phyloP scores from a whole-genome alignment of 2,113 vertebrate species.

The Terrapene triunguis region DNA sequence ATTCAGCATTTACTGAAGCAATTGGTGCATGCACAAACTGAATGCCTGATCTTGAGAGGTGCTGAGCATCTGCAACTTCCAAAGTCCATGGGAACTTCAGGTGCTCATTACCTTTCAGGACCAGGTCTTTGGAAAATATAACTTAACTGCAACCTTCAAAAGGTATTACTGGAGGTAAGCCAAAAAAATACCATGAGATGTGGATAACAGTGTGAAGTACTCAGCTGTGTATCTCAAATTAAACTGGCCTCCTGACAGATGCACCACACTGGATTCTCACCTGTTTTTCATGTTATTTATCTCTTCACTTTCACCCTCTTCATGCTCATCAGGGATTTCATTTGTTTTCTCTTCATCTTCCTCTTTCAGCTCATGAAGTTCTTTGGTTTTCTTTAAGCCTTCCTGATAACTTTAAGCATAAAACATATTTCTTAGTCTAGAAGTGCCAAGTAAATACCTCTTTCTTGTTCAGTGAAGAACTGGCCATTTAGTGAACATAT shows the following conservation, averaged over 20 bases:
- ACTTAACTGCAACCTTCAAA: neutral
- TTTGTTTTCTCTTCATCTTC: conserved; percentile 81
- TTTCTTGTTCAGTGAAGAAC: neutral
- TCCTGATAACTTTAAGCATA: conserved; percentile 81
- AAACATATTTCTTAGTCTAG: conserved; percentile 22
- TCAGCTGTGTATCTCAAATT: neutral
- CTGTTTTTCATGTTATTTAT: conserved; percentile 78
- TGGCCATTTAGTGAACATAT: neutral
- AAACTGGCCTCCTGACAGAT: neutral
- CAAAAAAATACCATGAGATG: neutral
- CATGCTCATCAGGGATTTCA: conserved; percentile 73
- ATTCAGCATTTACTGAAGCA: neutral
- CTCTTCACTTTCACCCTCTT: conserved; percentile 78
- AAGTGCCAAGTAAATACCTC: neutral
- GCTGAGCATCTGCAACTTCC: neutral
- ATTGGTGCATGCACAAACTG: neutral
- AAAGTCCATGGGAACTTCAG: neutral
- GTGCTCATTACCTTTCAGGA: neutral
- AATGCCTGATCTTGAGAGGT: neutral
- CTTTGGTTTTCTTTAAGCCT: conserved; percentile 83
- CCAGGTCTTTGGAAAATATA: neutral
- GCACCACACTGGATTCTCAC: conserved; percentile 57
- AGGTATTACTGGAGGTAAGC: neutral
- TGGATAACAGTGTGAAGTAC: neutral
- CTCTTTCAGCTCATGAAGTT: conserved; percentile 81